A percentile compares a stretch with the other conserved stretches of the same genome.
Evolutionary conservation across 2,113 vertebrate genomes (phyloP).

Genomic region (Lycocorax pyrrhopterus): DNA sequence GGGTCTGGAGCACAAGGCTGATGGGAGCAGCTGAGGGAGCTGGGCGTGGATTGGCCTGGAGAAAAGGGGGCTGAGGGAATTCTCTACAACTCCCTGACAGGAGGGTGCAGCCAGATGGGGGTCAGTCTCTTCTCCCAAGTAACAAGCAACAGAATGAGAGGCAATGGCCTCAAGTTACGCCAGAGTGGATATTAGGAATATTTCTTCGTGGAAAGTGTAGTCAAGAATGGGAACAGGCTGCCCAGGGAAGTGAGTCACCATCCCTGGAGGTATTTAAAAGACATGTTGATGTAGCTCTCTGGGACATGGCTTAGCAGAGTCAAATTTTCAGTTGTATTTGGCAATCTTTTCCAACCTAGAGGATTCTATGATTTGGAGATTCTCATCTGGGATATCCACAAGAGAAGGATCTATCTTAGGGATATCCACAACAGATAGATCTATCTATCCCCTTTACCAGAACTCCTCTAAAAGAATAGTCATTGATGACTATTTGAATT

Average conservation of each 20-base stretch:
- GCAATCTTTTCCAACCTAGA: not conserved
- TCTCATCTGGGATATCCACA: not conserved
- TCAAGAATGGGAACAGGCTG: not conserved
- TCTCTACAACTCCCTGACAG: not conserved
- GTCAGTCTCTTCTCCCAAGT: not conserved
- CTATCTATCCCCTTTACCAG: not conserved
- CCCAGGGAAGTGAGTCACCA: not conserved
- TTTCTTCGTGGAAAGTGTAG: not conserved
- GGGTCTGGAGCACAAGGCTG: not conserved
- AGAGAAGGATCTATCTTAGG: not conserved
- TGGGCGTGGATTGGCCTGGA: not conserved
- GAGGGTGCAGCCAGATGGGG: not conserved
- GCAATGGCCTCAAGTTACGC: not conserved
- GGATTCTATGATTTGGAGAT: not conserved
- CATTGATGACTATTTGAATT: not conserved
- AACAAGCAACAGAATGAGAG: not conserved
- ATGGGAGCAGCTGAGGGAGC: not conserved
- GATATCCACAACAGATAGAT: not conserved
- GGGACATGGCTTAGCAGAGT: no score
- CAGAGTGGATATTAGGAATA: not conserved
- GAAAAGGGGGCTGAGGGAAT: not conserved
- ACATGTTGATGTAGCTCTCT: no score
- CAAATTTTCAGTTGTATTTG: not conserved
- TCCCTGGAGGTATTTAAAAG: not conserved
- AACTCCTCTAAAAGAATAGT: not conserved